Base-by-base conservation (phyloP, 2,797 vertebrate species). In the Pteropus rufus region DNA sequence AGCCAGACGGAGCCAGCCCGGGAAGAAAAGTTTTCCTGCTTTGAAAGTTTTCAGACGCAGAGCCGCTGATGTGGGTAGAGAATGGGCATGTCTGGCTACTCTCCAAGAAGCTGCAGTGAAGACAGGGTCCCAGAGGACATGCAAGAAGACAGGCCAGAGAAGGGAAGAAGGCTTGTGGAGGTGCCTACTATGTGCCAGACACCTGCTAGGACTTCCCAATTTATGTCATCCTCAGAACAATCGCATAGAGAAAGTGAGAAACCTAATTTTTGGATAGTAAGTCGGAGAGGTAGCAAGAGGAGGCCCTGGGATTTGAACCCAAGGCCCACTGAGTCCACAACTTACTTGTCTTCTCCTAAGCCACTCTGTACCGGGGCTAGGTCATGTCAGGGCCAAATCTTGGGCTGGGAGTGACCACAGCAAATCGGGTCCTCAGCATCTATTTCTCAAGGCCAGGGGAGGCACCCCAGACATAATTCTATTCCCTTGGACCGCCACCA, bases 21-120 rank as follows among this genome's bases (percentile, higher is more conserved):
- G 90, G 77, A 64, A 80, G 70, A 83, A 52, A 98, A 99, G 98
- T 98, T 98, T 98, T 97, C 93, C 97, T 87, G 96, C 94, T 97
- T 98, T 98, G 98, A 96, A 98, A 98, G 98, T 98, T 98, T 98
- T 98, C 97, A 97, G 97, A 96, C 87, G 92, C 93, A 88, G 97
- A 87, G 89, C 96, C 97, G 85, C 65, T 97, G 95, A 98, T 97
- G 96, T 49, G 69, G 36, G 52, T 11, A 52, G 65, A 80, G 77
- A 60, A 56, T 12, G 10, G 56, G 41, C 60, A 36, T 5, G 34
- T 69, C 65, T 44, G 16, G 83, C 24, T 76, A 9, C 69, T 26
- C 7, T 54, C 49, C 73, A 39, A 29, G 49, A 56, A 10, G 89
- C 14, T 24, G 15, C 41, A 1, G 6, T 2, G 70, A 86, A 58